Conservation (phyloP, 2,797 vertebrate species). For the Etheostoma perlongum region DNA sequence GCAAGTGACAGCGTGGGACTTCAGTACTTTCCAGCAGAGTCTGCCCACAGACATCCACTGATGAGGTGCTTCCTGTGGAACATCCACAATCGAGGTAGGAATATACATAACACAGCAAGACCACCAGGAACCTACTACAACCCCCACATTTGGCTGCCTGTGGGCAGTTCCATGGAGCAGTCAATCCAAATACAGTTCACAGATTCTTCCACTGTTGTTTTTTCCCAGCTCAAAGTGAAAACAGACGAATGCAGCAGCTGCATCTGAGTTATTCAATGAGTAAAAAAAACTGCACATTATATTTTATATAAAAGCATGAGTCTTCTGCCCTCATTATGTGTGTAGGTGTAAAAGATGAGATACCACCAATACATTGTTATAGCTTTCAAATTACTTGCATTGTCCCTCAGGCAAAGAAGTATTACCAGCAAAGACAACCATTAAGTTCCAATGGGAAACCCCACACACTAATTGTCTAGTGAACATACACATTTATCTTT, state of each 20-base stretch:
- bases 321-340: background rate
- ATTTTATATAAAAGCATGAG: constrained; percentile 1
- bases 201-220: constrained; percentile 1
- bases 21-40: constrained; percentile 4
- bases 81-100: constrained; percentile 2
- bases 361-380: background rate
- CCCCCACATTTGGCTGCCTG: constrained; percentile 44
- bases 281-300: background rate
- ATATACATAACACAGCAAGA: constrained; percentile 10
- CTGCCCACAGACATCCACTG: constrained; percentile 29
- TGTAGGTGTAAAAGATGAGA: background rate
- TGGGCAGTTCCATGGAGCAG: constrained; percentile 50
- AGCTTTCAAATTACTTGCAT: background rate
- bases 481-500: too few species aligned
- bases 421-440: background rate
- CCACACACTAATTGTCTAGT: background rate
- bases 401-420: background rate
- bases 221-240: constrained; percentile 10
- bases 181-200: constrained; percentile 34
- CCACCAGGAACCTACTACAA: constrained; percentile 14
- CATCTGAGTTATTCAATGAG: constrained; percentile 1
- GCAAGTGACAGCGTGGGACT: constrained; percentile 33
- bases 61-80: constrained; percentile 46
- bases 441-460: background rate
- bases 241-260: background rate